Evolutionary conservation across 2,113 vertebrate genomes (phyloP).

Genomic region (Thermophis baileyi): DNA sequence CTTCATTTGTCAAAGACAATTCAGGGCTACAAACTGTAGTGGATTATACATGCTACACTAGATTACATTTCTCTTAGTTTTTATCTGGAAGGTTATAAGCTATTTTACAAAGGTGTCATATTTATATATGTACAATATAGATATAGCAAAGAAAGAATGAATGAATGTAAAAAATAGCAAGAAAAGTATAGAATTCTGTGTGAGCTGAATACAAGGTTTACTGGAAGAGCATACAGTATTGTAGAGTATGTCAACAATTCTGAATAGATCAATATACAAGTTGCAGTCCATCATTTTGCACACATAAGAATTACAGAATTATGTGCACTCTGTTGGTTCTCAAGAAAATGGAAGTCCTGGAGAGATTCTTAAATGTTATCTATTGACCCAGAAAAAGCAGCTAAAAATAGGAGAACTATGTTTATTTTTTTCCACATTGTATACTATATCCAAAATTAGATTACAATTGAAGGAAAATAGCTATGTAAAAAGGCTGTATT

Average conservation of each 20-base stretch:
- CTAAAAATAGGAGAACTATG: not conserved
- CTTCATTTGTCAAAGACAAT: not conserved
- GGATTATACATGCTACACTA: not conserved
- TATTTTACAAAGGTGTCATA: not conserved
- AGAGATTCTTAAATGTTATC: not conserved
- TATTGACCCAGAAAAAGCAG: not conserved
- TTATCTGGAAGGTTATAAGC: not conserved
- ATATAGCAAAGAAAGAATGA: not conserved
- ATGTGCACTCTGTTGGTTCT: not conserved
- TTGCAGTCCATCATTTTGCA: not conserved
- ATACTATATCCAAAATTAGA: not conserved
- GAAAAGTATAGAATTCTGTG: not conserved
- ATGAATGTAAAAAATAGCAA: not conserved
- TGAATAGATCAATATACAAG: constrained; percentile 1
- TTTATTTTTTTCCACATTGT: not conserved
- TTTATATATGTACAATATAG: not conserved
- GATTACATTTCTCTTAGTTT: not conserved
- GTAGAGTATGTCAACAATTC: not conserved
- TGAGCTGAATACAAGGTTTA: not conserved
- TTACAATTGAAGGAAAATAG: not conserved
- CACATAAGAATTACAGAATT: not conserved
- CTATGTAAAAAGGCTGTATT: constrained; percentile 8
- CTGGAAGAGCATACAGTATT: not conserved
- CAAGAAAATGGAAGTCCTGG: not conserved
- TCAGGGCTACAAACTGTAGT: not conserved